Base-by-base conservation (phyloP, 23 tunicate genomes). In the Ciona savignyi region DNA sequence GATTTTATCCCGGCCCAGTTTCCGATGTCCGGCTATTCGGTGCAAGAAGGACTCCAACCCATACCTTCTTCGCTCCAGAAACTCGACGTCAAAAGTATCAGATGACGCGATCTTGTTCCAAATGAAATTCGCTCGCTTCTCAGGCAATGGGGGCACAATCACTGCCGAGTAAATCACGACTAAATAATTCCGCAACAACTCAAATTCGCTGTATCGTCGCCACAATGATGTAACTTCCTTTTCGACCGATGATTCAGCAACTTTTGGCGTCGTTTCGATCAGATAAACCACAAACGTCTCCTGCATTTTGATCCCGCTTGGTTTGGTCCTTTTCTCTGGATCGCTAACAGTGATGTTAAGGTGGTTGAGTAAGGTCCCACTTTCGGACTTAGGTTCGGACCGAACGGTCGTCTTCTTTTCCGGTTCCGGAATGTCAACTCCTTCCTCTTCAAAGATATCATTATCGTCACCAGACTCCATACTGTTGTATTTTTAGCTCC, bases 131-230 rank as follows among this genome's bases (percentile, higher is more conserved):
- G 86, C 86, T 25, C 91, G 63, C 31, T 91, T 91, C 62, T 91
- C 97, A 3, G 97, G 97, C 26, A 91, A 62, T 21, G 97, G 97
- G 23, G 97, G 91, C 34, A 91, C 63, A 51, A 91, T 78, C 64
- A 91, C 83, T 0, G 97, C 70, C 24, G 97, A 86, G 64, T 91
- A 91, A 1, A 65, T 75, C 2, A 74, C 97, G 1, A 76, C 65
- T 3, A 91, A 78, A 30, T 91, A 91, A 69, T 91, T 84, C 23
- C 91, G 68, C 19, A 91, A 73, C 61, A 91, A 67, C 34, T 91
- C 97, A 79, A 91, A 91, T 51, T 91, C 97, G 48, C 86, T 84
- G 77, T 84, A 91, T 67, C 91, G 68, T 60, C 97, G 71, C 91
- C 97, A 85, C 0, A 85, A 33, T 28, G 97, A 85, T 19, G 86